These are phyloP conservation scores for Circaetus cinerascens DNA, from an alignment of 2,113 vertebrate species.

Conservation along the genomic window DNA sequence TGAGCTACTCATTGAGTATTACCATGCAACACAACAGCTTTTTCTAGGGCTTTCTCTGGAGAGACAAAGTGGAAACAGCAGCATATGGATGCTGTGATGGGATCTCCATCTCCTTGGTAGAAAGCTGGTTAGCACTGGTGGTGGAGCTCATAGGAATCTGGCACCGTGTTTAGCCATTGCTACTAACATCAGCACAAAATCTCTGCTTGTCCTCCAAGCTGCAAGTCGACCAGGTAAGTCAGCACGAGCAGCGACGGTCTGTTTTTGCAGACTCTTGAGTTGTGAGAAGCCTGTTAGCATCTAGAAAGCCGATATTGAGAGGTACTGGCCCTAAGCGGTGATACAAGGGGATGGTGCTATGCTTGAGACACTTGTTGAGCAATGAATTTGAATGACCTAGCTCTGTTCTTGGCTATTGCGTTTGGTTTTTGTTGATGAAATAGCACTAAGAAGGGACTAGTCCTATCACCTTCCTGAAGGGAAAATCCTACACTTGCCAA, in stretches of 20 bases:
- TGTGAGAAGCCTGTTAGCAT: not conserved
- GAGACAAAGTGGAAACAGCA: not conserved
- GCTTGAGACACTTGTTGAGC: not conserved
- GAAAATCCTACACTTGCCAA: not conserved
- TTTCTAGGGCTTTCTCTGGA: not conserved
- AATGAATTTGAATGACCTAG: not conserved
- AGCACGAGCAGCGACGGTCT: rapidly evolving
- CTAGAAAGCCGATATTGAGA: not conserved
- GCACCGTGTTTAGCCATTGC: not conserved
- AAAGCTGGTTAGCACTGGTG: not conserved
- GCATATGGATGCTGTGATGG: not conserved
- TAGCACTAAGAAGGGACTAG: not conserved
- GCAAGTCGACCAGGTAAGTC: not conserved
- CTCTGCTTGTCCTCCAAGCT: not conserved
- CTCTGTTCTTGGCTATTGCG: not conserved
- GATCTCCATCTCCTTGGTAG: not conserved
- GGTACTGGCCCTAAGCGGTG: not conserved
- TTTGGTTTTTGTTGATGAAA: not conserved
- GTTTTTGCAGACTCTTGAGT: not conserved
- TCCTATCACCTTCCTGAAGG: not conserved
- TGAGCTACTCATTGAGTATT: not conserved
- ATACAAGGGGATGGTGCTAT: not conserved
- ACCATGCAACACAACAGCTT: not conserved
- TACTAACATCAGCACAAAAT: not conserved
- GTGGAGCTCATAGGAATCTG: not conserved